phyloP scores from a whole-genome alignment of 2,797 vertebrate genomes.

The Sternotherus odoratus region DNA sequence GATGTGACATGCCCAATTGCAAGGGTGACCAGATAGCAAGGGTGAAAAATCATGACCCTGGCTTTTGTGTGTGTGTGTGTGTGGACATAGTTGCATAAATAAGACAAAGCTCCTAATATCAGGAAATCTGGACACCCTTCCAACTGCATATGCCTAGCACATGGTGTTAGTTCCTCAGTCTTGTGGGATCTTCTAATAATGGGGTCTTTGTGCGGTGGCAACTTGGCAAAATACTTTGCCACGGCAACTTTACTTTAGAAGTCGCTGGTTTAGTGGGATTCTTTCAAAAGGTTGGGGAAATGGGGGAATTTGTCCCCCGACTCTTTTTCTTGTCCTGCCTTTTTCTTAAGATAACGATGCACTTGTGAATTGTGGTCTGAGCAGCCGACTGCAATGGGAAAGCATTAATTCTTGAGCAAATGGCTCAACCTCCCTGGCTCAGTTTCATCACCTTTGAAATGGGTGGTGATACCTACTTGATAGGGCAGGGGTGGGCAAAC shows the following conservation, averaged over 20 bases:
- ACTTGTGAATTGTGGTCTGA: not conserved
- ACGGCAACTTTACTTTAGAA: not conserved
- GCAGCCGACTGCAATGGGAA: not conserved
- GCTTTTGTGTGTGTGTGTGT: no score
- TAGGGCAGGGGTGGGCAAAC: no score
- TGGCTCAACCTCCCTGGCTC: not conserved
- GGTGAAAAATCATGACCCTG: not conserved
- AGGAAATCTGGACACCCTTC: not conserved
- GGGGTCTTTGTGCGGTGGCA: not conserved
- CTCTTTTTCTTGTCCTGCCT: no score
- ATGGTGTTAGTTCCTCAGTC: not conserved
- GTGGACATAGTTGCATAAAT: not conserved
- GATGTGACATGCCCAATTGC: not conserved
- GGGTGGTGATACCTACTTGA: not conserved
- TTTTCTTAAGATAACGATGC: not conserved
- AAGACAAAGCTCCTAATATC: not conserved
- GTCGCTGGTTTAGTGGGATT: not conserved
- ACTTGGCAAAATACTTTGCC: not conserved
- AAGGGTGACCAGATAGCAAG: not conserved
- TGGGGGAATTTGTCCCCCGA: no score
- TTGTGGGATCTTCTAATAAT: not conserved
- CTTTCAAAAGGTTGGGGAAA: not conserved
- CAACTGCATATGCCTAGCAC: not conserved
- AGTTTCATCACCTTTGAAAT: not conserved
- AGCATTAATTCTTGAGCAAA: not conserved